These are phyloP conservation scores for Cryptocheilus praepositus DNA, from an alignment of 2,888 invertebrate genomes.

Conservation along the genomic window DNA sequence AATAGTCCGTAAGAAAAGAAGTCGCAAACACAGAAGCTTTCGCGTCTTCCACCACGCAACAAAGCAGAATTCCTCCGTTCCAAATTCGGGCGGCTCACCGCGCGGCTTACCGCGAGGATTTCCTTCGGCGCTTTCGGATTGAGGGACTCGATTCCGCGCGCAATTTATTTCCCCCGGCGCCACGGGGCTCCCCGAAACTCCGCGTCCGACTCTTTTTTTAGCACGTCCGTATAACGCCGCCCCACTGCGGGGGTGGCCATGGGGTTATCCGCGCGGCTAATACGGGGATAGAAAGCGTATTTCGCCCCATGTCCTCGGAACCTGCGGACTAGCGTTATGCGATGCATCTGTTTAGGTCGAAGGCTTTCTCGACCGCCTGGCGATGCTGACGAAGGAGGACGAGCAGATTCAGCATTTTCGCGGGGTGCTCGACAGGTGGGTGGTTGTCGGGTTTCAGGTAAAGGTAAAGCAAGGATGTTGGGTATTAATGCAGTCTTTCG, in stretches of 20 bases:
- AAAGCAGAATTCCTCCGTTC: not conserved
- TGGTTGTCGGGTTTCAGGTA: constrained; percentile 13
- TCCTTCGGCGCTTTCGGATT: not conserved
- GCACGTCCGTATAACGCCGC: not conserved
- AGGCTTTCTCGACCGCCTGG: constrained; percentile 83
- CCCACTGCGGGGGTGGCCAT: not conserved
- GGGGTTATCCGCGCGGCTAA: not conserved
- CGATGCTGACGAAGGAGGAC: constrained; percentile 88
- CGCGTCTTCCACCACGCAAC: too few species aligned
- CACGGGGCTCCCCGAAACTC: not conserved
- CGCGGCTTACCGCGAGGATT: constrained; percentile 5
- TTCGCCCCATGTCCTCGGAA: too few species aligned
- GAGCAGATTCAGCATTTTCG: constrained; percentile 88
- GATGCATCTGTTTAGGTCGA: constrained; percentile 77
- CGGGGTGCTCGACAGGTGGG: constrained; percentile 80
- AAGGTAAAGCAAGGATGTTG: too few species aligned
- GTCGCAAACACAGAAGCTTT: too few species aligned
- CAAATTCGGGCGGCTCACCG: constrained; percentile 11
- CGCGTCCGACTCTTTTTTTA: not conserved
- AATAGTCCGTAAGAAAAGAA: too few species aligned
- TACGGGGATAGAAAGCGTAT: not conserved
- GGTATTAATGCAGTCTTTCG: not conserved
- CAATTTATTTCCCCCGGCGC: not conserved
- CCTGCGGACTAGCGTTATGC: too few species aligned
- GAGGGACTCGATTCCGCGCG: not conserved